phyloP scores from a whole-genome alignment of 2,888 invertebrate genomes.

The Molanna angustata region DNA sequence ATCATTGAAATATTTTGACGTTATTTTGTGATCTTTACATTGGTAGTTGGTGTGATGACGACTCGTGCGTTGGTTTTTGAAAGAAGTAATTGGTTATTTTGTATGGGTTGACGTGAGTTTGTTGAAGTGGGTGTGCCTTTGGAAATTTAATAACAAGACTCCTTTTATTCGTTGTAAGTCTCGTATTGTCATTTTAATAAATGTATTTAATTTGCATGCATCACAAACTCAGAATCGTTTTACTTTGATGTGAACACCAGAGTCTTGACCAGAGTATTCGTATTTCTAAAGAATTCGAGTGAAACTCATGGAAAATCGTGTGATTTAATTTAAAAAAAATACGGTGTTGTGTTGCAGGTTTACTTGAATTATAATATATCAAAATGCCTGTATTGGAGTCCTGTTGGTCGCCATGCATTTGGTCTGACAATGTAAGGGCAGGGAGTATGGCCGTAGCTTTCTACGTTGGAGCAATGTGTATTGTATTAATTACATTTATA shows the following conservation, averaged over 20 bases:
- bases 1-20: too few species aligned
- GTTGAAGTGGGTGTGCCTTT: conserved; percentile 26
- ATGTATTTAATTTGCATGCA: too few species aligned
- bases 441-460: conserved; percentile 77
- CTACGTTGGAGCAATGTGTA: conserved; percentile 72
- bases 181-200: too few species aligned
- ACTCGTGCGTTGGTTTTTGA: conserved; percentile 18
- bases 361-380: too few species aligned
- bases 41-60: conserved; percentile 20
- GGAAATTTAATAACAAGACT: background rate
- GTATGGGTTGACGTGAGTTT: conserved; percentile 18
- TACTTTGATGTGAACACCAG: too few species aligned
- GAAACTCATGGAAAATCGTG: too few species aligned
- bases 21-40: conserved; percentile 6
- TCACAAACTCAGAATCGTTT: too few species aligned
- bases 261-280: too few species aligned
- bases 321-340: too few species aligned
- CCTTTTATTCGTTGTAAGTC: conserved; percentile 8
- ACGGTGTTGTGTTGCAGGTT: too few species aligned
- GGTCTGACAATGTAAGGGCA: conserved; percentile 73
- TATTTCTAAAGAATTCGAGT: too few species aligned
- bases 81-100: conserved; percentile 15
- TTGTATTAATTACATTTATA: conserved; percentile 71
- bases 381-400: conserved; percentile 71
- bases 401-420: conserved; percentile 88